These are phyloP conservation scores for Torymus aiolomorphi DNA, from an alignment of 2,888 invertebrate species.

Conservation along the genomic window DNA sequence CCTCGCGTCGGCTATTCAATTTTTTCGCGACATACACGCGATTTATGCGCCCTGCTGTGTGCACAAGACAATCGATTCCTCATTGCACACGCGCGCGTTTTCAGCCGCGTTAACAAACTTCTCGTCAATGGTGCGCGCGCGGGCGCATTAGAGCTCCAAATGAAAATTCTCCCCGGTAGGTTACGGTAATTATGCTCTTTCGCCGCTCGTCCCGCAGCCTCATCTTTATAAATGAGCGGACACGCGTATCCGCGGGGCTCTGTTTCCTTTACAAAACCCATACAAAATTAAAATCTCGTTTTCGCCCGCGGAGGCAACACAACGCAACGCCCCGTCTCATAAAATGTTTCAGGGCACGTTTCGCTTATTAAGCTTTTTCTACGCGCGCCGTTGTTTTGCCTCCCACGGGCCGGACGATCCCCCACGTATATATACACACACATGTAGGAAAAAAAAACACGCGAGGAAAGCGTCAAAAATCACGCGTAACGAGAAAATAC, in stretches of 20 bases:
- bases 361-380: conserved; percentile 31
- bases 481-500: too few relatives aligned
- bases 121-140: neutral
- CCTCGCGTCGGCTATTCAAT: too few relatives aligned
- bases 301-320: conserved; percentile 15
- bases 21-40: too few relatives aligned
- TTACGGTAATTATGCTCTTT: conserved; percentile 49
- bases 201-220: neutral
- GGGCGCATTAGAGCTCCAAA: conserved; percentile 26
- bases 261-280: neutral
- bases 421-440: neutral
- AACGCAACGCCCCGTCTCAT: conserved; percentile 17
- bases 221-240: conserved; percentile 46
- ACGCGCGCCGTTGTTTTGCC: neutral
- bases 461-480: too few relatives aligned
- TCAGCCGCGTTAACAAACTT: conserved; percentile 22
- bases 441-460: neutral
- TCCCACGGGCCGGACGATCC: neutral
- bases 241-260: neutral
- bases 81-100: too few relatives aligned
- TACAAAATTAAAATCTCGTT: conserved; percentile 51
- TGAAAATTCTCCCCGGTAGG: conserved; percentile 27
- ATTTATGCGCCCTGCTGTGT: too few relatives aligned
- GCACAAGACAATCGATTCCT: too few relatives aligned
- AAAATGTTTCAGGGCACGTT: conserved; percentile 30